phyloP scores from a whole-genome alignment of 2,888 invertebrate genomes.

The Mylabris sibirica region DNA sequence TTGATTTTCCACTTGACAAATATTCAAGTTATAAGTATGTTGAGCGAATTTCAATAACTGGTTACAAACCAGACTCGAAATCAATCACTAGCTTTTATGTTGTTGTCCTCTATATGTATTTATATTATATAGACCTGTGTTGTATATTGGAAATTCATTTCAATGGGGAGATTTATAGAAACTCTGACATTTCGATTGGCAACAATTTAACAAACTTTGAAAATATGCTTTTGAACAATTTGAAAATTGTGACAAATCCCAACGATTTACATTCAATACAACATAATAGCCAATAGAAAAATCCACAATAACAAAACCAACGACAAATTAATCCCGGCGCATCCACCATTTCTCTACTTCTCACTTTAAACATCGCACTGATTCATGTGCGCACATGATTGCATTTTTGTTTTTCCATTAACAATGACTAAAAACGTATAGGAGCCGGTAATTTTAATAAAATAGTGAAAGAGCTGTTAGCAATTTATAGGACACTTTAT shows the following conservation, averaged over 20 bases:
- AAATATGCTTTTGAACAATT: background rate
- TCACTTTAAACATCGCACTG: background rate
- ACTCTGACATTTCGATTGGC: background rate
- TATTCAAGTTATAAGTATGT: background rate
- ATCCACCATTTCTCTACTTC: conserved; percentile 6
- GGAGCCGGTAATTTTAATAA: conserved; percentile 35
- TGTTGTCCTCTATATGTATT: background rate
- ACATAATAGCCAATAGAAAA: too few species aligned
- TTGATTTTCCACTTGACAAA: conserved; percentile 14
- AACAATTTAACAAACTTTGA: background rate
- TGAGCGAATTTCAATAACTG: conserved; percentile 8
- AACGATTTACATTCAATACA: too few species aligned
- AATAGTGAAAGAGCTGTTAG: conserved; percentile 43
- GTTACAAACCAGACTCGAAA: background rate
- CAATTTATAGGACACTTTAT: conserved; percentile 45
- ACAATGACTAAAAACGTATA: conserved; percentile 16
- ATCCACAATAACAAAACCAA: too few species aligned
- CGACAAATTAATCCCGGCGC: background rate
- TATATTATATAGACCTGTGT: too few species aligned
- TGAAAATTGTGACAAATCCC: background rate
- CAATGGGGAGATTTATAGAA: background rate
- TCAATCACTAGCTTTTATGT: conserved; percentile 4
- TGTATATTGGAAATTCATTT: background rate
- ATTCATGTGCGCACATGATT: too few species aligned
- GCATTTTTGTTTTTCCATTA: too few species aligned